Evolutionary conservation across 2,797 vertebrate species (phyloP).

Genomic region (Sebastes glaucus): DNA sequence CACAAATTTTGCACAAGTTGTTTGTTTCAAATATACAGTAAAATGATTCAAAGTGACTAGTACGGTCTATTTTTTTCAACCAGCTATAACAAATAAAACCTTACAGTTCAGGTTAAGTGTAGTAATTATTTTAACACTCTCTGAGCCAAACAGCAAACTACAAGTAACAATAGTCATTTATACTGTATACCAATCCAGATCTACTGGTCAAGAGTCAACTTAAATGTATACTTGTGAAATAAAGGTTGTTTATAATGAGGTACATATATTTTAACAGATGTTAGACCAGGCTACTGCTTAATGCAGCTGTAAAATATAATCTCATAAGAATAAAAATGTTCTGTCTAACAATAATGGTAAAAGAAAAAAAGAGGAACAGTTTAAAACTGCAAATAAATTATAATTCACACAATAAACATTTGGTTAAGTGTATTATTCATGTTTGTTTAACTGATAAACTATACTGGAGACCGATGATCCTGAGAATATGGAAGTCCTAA

Average conservation of each 20-base stretch:
- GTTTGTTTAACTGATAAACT: neutral
- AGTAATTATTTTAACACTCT: neutral
- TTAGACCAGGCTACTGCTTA: neutral
- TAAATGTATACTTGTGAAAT: neutral
- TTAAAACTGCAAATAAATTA: neutral
- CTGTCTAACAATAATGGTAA: neutral
- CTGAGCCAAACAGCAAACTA: neutral
- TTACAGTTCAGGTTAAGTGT: neutral
- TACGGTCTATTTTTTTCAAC: neutral
- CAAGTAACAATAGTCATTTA: neutral
- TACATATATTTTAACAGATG: neutral
- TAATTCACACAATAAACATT: neutral
- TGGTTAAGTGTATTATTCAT: neutral
- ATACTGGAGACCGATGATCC: neutral
- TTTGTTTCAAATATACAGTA: neutral
- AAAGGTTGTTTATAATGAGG: neutral
- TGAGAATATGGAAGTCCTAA: neutral
- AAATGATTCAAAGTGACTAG: neutral
- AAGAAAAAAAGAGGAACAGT: neutral
- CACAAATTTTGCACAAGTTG: neutral
- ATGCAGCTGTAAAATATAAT: neutral
- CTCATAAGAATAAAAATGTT: neutral
- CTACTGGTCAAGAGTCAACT: neutral
- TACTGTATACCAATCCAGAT: neutral
- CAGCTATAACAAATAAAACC: neutral